A percentile compares a stretch with the other conserved stretches of the same genome.
phyloP scores from a whole-genome alignment of 2,113 vertebrate species.

The Rattus rattus region DNA sequence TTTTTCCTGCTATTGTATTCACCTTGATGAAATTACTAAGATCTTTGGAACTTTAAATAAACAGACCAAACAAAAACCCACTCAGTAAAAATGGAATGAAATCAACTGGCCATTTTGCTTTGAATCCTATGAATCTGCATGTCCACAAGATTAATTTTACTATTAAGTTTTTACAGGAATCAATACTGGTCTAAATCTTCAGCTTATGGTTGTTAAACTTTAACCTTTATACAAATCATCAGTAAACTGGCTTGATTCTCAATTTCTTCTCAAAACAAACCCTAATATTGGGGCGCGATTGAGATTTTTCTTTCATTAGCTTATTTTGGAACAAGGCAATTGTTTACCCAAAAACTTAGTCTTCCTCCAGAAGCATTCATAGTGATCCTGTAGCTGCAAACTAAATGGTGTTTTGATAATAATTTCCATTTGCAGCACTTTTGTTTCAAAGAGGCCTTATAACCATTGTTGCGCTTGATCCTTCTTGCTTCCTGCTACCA shows the following conservation, averaged over 20 bases:
- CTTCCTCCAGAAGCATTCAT: background rate
- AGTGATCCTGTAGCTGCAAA: background rate
- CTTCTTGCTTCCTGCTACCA: slow-evolving; percentile 1
- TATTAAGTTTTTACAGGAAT: slow-evolving; percentile 39
- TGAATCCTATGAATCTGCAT: background rate
- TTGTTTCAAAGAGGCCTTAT: slow-evolving; percentile 30
- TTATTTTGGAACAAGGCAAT: background rate
- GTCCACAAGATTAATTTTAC: slow-evolving; percentile 31
- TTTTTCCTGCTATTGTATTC: slow-evolving; percentile 52
- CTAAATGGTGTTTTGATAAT: background rate
- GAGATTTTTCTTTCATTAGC: background rate
- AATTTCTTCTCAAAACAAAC: slow-evolving; percentile 54
- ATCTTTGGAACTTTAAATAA: slow-evolving; percentile 64
- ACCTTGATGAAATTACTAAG: slow-evolving; percentile 54
- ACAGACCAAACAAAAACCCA: background rate
- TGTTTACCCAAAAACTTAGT: background rate
- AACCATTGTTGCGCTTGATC: background rate
- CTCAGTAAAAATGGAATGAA: slow-evolving; percentile 54
- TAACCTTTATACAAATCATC: background rate
- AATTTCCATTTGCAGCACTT: slow-evolving; percentile 11
- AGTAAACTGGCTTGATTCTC: background rate
- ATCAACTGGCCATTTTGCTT: slow-evolving; percentile 26
- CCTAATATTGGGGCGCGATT: background rate
- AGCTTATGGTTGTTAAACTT: background rate
- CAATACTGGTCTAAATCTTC: background rate